A percentile compares a stretch with the other conserved stretches of the same genome.
These are phyloP conservation scores for Imbricaverruca yamaguchii DNA, from an alignment of 2,888 invertebrate genomes.

Conservation along the genomic window DNA sequence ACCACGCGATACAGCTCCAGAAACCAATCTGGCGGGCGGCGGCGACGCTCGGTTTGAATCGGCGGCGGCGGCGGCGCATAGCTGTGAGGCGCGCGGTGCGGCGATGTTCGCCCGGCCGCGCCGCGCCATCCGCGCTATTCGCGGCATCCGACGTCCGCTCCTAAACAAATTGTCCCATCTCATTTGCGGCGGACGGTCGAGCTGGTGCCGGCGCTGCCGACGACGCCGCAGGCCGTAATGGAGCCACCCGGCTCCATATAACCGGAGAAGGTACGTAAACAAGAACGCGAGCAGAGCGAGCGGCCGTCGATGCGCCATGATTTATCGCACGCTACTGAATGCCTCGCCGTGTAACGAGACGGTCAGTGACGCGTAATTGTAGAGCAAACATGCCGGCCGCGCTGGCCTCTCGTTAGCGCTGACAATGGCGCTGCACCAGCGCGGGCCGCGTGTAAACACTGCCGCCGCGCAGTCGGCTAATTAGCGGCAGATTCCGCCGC, in stretches of 20 bases:
- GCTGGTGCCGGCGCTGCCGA: background rate
- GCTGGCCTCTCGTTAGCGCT: slow-evolving; percentile 6
- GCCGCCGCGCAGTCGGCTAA: background rate
- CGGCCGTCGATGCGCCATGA: background rate
- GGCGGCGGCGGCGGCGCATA: too few species aligned
- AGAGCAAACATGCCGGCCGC: slow-evolving; percentile 12
- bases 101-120: too few species aligned
- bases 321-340: slow-evolving; percentile 9
- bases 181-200: slow-evolving; percentile 1
- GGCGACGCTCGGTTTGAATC: too few species aligned
- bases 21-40: too few species aligned
- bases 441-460: background rate
- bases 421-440: background rate
- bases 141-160: background rate
- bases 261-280: slow-evolving; percentile 1
- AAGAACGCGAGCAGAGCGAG: background rate
- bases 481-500: background rate
- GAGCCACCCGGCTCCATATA: background rate
- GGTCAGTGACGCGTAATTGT: slow-evolving; percentile 16
- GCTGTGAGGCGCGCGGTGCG: too few species aligned
- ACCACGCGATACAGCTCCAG: too few species aligned
- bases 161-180: slow-evolving; percentile 14
- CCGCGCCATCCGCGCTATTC: background rate
- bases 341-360: background rate
- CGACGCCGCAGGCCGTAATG: background rate